Evolutionary conservation across 2,113 vertebrate species (phyloP).

Genomic region (Tachycineta bicolor): DNA sequence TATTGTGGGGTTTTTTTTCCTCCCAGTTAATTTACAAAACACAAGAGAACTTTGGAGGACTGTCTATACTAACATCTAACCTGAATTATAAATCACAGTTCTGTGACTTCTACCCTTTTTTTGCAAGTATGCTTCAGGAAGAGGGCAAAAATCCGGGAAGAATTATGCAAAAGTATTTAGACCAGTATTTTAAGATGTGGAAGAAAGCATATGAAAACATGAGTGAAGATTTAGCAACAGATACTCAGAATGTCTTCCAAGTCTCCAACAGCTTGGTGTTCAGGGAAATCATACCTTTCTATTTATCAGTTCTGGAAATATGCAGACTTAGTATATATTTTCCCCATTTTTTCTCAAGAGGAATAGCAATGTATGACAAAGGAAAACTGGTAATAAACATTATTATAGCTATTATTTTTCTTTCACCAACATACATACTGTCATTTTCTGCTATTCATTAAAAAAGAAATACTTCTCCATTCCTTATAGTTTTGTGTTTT

Average conservation of each 20-base stretch:
- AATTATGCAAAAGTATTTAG: neutral
- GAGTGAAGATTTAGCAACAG: neutral
- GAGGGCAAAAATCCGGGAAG: neutral
- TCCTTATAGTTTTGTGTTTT: neutral
- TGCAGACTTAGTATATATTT: neutral
- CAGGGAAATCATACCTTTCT: neutral
- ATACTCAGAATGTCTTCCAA: neutral
- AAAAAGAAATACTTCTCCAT: neutral
- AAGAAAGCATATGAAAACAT: neutral
- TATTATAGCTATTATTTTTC: neutral
- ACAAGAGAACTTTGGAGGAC: neutral
- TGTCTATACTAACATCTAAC: neutral
- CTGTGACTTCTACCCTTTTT: neutral
- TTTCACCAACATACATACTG: neutral
- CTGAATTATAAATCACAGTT: neutral
- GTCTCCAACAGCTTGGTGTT: neutral
- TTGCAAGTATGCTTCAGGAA: neutral
- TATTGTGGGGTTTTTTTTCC: accelerated
- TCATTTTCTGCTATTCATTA: neutral
- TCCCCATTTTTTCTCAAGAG: neutral
- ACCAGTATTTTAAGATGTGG: neutral
- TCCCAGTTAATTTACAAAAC: neutral
- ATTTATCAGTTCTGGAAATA: neutral
- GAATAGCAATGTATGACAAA: neutral
- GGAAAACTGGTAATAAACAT: neutral